phyloP scores from a whole-genome alignment of 2,888 invertebrate species.

The Megastigmus dorsalis region DNA sequence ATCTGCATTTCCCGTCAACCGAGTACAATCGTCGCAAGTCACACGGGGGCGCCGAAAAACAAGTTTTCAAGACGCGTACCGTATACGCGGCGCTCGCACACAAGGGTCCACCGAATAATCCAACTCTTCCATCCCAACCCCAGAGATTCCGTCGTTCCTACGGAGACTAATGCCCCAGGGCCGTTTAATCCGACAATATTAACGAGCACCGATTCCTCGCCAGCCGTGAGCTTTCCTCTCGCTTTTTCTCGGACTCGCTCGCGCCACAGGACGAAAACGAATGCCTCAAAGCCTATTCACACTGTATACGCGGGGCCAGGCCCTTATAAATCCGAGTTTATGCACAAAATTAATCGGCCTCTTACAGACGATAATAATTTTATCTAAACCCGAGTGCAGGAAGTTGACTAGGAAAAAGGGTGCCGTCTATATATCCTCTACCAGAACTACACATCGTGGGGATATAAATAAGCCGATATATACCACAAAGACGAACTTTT shows the following conservation, averaged over 20 bases:
- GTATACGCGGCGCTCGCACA: not conserved
- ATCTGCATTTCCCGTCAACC: not conserved
- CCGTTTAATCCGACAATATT: slow-evolving; percentile 74
- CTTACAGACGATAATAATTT: slow-evolving; percentile 71
- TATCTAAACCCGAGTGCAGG: slow-evolving; percentile 61
- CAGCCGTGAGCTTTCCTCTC: slow-evolving; percentile 20
- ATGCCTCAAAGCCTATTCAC: slow-evolving; percentile 61
- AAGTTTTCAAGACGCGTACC: too few relatives aligned
- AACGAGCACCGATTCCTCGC: slow-evolving; percentile 69
- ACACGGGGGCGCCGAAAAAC: slow-evolving; percentile 55
- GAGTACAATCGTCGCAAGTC: not conserved
- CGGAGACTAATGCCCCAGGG: slow-evolving; percentile 69
- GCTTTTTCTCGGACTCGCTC: slow-evolving; percentile 60
- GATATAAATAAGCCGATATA: slow-evolving; percentile 18
- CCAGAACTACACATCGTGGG: slow-evolving; percentile 22
- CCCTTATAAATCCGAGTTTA: slow-evolving; percentile 59
- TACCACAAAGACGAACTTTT: slow-evolving; percentile 1
- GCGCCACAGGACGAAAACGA: slow-evolving; percentile 28
- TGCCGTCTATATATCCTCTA: not conserved
- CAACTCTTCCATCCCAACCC: slow-evolving; percentile 44
- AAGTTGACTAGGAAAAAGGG: not conserved
- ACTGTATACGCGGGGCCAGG: too few relatives aligned
- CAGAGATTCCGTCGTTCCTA: slow-evolving; percentile 70
- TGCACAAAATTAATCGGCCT: slow-evolving; percentile 71
- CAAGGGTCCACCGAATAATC: not conserved